Evolutionary conservation across 2,797 vertebrate species (phyloP).

Genomic region (Todus mexicanus): DNA sequence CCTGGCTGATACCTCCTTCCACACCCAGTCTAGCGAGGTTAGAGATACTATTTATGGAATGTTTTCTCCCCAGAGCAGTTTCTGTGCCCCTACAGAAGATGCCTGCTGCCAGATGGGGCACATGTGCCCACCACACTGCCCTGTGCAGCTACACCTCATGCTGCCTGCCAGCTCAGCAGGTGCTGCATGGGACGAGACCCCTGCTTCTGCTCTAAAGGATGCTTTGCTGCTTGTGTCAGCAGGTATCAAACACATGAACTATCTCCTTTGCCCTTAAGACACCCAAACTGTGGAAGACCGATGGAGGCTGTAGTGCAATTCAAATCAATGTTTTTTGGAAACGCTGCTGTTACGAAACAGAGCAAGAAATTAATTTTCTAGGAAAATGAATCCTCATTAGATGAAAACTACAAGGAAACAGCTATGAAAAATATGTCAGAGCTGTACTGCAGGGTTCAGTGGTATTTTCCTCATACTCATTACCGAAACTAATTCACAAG

Average conservation of each 20-base stretch:
- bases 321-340: neutral
- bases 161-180: fast-evolving
- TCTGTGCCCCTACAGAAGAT: fast-evolving
- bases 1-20: neutral
- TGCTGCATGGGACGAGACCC: neutral
- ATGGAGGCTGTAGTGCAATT: neutral
- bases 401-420: neutral
- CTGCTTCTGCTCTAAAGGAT: neutral
- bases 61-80: fast-evolving
- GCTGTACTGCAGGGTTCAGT: neutral
- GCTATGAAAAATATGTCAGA: conserved; percentile 6
- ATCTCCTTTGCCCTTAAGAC: neutral
- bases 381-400: neutral
- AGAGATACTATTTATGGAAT: neutral
- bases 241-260: fast-evolving
- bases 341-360: neutral
- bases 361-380: neutral
- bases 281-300: neutral
- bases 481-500: conserved; percentile 51
- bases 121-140: fast-evolving
- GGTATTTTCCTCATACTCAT: neutral
- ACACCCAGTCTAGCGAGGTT: neutral
- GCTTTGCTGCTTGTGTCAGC: neutral
- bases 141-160: fast-evolving
- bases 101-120: fast-evolving